phyloP scores from a whole-genome alignment of 2,797 vertebrate species.

The Craterocephalus amniculus region DNA sequence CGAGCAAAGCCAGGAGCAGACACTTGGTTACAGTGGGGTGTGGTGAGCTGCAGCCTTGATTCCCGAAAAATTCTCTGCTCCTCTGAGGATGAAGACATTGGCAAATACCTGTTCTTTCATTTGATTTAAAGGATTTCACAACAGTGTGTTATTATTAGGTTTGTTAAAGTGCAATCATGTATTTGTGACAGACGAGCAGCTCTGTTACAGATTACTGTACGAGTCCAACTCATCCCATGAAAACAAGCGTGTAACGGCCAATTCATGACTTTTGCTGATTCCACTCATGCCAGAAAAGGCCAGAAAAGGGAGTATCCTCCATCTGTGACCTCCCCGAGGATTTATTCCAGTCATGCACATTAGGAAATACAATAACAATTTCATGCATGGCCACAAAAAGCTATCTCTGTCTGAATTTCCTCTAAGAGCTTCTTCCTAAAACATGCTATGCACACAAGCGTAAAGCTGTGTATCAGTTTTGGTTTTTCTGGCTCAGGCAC shows the following conservation, averaged over 20 bases:
- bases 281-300: neutral
- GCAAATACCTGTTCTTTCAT: accelerated
- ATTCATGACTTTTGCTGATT: neutral
- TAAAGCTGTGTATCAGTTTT: neutral
- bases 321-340: neutral
- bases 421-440: neutral
- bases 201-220: neutral
- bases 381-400: neutral
- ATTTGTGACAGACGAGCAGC: neutral
- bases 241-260: neutral
- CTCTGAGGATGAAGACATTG: slow-evolving; percentile 3
- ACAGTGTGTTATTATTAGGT: neutral
- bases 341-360: neutral
- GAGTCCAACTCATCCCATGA: neutral
- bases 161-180: neutral
- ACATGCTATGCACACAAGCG: neutral
- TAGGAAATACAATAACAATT: neutral
- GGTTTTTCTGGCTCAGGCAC: slow-evolving; percentile 2
- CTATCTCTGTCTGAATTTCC: neutral
- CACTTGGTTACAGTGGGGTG: slow-evolving; percentile 47
- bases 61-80: slow-evolving; percentile 68
- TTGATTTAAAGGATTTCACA: neutral
- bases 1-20: slow-evolving; percentile 68
- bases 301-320: neutral
- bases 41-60: slow-evolving; percentile 34